A percentile compares a stretch with the other conserved stretches of the same genome.
Conservation (phyloP, 2,888 invertebrate genomes). For the Phania funesta region DNA sequence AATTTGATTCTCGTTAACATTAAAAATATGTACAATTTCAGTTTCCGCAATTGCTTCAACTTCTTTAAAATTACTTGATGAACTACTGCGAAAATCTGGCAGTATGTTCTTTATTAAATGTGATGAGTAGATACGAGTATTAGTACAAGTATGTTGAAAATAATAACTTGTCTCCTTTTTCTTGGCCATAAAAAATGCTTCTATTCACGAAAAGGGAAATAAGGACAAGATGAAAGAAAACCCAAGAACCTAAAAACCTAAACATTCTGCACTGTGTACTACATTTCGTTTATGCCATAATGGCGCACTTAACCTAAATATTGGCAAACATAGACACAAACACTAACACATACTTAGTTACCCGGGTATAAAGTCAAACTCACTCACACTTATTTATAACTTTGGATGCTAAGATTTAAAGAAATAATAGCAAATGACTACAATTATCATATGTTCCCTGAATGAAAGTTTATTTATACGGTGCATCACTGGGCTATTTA, state of each 20-base stretch:
- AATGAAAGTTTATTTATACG: background rate
- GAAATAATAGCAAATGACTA: background rate
- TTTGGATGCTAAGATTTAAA: background rate
- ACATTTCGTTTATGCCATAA: constrained; percentile 10
- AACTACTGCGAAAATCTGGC: background rate
- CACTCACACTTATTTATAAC: background rate
- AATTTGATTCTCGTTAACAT: background rate
- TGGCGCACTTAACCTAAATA: constrained; percentile 40
- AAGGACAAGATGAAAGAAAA: background rate
- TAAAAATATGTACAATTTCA: background rate
- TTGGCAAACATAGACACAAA: background rate
- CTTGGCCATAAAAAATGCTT: constrained; percentile 1
- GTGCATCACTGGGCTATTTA: no score
- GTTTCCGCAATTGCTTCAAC: background rate
- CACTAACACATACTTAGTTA: background rate
- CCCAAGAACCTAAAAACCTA: constrained; percentile 1
- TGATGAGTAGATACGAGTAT: constrained; percentile 11
- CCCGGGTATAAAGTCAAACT: background rate
- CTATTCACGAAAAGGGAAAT: background rate
- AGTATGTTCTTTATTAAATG: constrained; percentile 1
- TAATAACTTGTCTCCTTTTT: constrained; percentile 20
- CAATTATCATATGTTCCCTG: background rate
- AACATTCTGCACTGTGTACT: background rate
- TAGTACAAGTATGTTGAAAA: background rate
- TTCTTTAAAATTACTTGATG: constrained; percentile 7